Evolutionary conservation across 2,797 vertebrate genomes (phyloP).

Genomic region (Poeciliopsis turneri): DNA sequence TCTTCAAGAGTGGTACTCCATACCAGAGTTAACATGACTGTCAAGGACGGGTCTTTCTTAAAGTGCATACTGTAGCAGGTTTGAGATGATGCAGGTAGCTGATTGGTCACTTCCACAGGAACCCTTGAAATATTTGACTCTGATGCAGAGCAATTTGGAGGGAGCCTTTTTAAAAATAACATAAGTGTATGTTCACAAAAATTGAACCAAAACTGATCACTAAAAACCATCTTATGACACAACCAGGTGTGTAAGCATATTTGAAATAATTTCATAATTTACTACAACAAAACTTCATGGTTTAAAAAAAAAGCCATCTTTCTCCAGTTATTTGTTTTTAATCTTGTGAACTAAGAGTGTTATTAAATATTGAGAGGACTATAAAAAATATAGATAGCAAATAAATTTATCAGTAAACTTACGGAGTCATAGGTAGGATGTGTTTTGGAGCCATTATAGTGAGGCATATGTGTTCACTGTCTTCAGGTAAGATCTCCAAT

Average conservation of each 20-base stretch:
- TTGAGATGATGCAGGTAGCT: slow-evolving; percentile 34
- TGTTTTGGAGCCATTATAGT: slow-evolving; percentile 68
- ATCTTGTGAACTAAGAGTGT: not conserved
- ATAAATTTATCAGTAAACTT: slow-evolving; percentile 42
- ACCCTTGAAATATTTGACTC: slow-evolving; percentile 52
- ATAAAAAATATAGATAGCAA: slow-evolving; percentile 2
- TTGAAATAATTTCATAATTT: not conserved
- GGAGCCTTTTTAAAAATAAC: slow-evolving; percentile 57
- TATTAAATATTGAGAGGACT: not conserved
- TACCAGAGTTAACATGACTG: slow-evolving; percentile 80
- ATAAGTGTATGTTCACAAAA: not conserved
- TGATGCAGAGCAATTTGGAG: slow-evolving; percentile 63
- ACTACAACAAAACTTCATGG: not conserved
- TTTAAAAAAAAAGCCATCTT: not conserved
- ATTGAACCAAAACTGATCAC: not conserved
- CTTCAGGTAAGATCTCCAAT: slow-evolving; percentile 59
- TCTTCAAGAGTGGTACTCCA: slow-evolving; percentile 1
- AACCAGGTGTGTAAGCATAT: not conserved
- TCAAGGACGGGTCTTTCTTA: slow-evolving; percentile 73
- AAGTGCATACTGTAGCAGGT: slow-evolving; percentile 74
- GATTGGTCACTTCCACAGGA: slow-evolving; percentile 43
- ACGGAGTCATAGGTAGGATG: slow-evolving; percentile 75
- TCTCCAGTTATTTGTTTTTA: too few species aligned
- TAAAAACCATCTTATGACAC: not conserved
- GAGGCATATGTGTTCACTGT: slow-evolving; percentile 73